These are phyloP conservation scores for Otocyon megalotis DNA, from an alignment of 2,113 vertebrate genomes.

Conservation along the genomic window DNA sequence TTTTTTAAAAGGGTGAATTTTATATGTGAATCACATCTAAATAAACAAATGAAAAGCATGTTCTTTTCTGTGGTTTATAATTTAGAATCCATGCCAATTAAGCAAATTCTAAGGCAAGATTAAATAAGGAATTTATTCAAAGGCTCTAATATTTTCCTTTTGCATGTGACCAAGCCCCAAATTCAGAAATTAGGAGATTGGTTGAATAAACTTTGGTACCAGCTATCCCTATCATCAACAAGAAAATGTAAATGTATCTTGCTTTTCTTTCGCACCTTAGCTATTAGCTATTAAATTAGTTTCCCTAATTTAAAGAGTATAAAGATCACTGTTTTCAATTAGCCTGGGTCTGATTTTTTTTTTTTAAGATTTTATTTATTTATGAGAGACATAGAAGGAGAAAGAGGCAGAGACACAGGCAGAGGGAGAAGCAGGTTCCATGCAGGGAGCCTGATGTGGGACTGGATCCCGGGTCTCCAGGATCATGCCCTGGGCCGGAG, in stretches of 20 bases:
- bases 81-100: background rate
- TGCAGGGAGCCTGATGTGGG: too few species aligned
- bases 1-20: background rate
- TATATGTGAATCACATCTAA: slow-evolving; percentile 3
- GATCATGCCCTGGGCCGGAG: too few species aligned
- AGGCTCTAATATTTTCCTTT: background rate
- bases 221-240: background rate
- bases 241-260: background rate
- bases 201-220: slow-evolving; percentile 7
- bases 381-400: too few species aligned
- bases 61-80: background rate
- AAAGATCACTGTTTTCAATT: slow-evolving; percentile 37
- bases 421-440: too few species aligned
- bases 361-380: too few species aligned
- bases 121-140: slow-evolving; percentile 24
- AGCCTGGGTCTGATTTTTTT: background rate
- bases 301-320: background rate
- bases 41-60: background rate
- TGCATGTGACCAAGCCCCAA: background rate
- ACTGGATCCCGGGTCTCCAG: too few species aligned
- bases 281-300: slow-evolving; percentile 33
- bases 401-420: too few species aligned
- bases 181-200: slow-evolving; percentile 31
- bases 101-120: slow-evolving; percentile 14
- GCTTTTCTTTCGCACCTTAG: background rate